Conservation (phyloP, 2,888 invertebrate genomes). For the Ormyrus pomaceus region DNA sequence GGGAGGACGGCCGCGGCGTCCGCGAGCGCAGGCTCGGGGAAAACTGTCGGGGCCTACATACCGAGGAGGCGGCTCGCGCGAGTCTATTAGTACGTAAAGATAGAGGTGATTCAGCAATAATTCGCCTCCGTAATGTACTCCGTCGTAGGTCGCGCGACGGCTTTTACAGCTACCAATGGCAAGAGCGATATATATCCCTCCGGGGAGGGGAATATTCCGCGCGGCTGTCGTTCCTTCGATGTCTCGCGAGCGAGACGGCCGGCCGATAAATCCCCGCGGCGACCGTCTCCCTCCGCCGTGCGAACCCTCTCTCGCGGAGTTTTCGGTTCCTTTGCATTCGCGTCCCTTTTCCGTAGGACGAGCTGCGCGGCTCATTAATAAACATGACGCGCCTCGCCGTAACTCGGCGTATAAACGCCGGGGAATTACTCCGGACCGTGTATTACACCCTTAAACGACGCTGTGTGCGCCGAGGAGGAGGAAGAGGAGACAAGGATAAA, state of each 20-base stretch:
- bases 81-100: neutral
- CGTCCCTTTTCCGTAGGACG: neutral
- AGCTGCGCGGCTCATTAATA: conserved; percentile 38
- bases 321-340: neutral
- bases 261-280: conserved; percentile 16
- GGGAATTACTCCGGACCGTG: conserved; percentile 28
- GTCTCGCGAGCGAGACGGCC: conserved; percentile 4
- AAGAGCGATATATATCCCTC: too few relatives aligned
- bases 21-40: neutral
- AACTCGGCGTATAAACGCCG: conserved; percentile 33
- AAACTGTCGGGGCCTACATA: neutral
- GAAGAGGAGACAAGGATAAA: neutral
- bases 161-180: too few relatives aligned
- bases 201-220: neutral
- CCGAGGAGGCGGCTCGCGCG: neutral
- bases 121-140: neutral
- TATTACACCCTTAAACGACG: conserved; percentile 34
- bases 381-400: conserved; percentile 36
- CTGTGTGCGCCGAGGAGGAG: neutral
- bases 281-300: neutral
- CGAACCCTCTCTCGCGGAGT: neutral
- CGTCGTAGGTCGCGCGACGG: neutral
- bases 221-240: conserved; percentile 16
- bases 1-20: neutral
- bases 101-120: neutral